Conservation (phyloP, 2,797 vertebrate genomes). For the Urophycis tenuis region DNA sequence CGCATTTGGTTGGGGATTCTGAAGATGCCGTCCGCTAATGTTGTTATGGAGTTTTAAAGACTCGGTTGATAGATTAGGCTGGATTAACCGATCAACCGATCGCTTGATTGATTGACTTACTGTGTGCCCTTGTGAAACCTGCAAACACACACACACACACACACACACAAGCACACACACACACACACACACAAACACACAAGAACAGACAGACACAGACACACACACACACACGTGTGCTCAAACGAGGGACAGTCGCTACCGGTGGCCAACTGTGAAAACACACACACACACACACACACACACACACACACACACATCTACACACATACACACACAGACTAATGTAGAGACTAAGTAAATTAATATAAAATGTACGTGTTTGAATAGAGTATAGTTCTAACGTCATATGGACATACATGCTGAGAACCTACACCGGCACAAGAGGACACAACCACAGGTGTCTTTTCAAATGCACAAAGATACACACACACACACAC, state of each 20-base stretch:
- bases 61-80: slow-evolving; percentile 21
- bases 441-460: slow-evolving; percentile 5
- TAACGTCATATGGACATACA: slow-evolving; percentile 54
- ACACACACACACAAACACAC: slow-evolving; percentile 34
- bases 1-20: neutral
- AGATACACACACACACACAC: slow-evolving; percentile 24
- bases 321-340: slow-evolving; percentile 20
- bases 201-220: neutral
- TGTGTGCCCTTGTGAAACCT: slow-evolving; percentile 33
- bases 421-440: slow-evolving; percentile 5
- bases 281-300: slow-evolving; percentile 26
- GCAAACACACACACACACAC: slow-evolving; percentile 39
- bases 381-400: slow-evolving; percentile 64
- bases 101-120: slow-evolving; percentile 30
- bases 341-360: slow-evolving; percentile 62
- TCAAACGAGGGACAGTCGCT: slow-evolving; percentile 44
- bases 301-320: slow-evolving; percentile 24
- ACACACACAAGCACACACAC: slow-evolving; percentile 39
- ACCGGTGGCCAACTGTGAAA: slow-evolving; percentile 71
- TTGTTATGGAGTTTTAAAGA: slow-evolving; percentile 22
- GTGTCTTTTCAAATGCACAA: slow-evolving; percentile 17
- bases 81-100: slow-evolving; percentile 24
- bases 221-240: slow-evolving; percentile 26
- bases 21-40: slow-evolving; percentile 31
- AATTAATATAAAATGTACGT: slow-evolving; percentile 59